Base-by-base conservation (phyloP, 2,797 vertebrate genomes). In the Epinephelus coioides region DNA sequence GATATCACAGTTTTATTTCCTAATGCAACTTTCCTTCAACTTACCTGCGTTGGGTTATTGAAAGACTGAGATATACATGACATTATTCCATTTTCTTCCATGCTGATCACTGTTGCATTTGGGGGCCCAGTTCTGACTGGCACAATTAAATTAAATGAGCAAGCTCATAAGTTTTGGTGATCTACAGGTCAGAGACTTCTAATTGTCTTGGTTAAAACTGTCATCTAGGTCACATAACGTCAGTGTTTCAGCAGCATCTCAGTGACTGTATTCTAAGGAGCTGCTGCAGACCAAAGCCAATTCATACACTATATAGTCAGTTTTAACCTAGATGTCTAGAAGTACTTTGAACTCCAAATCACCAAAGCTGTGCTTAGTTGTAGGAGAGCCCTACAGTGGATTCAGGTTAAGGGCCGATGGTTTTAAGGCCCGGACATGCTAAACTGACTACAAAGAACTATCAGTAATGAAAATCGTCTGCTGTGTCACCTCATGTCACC, bases 1-100 rank as follows among this genome's bases (percentile, higher is more conserved):
- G 7, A 74, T 25, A 43, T 49, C 46, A 47, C 53, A 59, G 27
- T 19, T 76, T 63, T 54, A n/a, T 38, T 46, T 70, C 17, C 7
- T 8, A 34, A 49, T 74, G 40, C 2, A 73, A n/a, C 43, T 50
- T 38, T 18, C 11, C 3, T 13, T 62, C 38, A 18, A 44, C 12
- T 6, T 14, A 9, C 19, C 43, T 38, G 34, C 25, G 60, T 21
- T 51, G 2, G 7, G 5, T 47, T 70, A 34, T 46, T 19, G 10
- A 46, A 72, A 34, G 34, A 8, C 34, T 72, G 6, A 8, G 30
- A 30, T 6, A 61, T 25, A 56, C 1, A n/a, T 53, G 23, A 30
- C 15, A 57, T 55, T 8, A 25, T 66, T 38, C 62, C 7, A n/a
- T 55, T 43, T 51, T 23, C n/a, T 64, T 54, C 25, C 7, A 61